Evolutionary conservation across 2,797 vertebrate species (phyloP).

Genomic region (Cryptoprocta ferox): DNA sequence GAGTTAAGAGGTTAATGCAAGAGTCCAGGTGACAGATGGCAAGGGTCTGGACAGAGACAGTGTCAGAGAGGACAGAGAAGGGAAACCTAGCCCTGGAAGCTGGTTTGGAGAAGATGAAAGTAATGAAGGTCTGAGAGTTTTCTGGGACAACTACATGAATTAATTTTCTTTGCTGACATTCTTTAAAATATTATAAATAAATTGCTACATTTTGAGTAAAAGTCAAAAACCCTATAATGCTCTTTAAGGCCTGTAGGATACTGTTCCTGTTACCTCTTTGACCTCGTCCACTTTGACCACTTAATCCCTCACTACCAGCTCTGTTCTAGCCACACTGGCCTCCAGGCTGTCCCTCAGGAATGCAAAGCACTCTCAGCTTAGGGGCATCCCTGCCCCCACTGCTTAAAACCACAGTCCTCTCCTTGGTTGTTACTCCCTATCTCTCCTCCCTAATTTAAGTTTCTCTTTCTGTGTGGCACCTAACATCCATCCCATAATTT

Average conservation of each 20-base stretch:
- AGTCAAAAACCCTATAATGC: background rate
- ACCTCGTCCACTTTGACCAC: background rate
- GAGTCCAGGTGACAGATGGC: background rate
- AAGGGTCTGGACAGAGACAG: background rate
- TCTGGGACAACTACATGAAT: background rate
- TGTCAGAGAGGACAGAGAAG: background rate
- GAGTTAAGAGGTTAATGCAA: background rate
- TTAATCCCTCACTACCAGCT: background rate
- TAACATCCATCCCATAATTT: background rate
- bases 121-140: background rate
- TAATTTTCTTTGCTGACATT: constrained; percentile 1
- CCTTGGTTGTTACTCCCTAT: background rate
- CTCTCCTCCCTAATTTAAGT: background rate
- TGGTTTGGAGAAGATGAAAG: background rate
- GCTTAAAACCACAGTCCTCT: background rate
- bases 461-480: background rate
- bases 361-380: background rate
- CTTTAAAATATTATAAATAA: constrained; percentile 43
- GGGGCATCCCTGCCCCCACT: background rate
- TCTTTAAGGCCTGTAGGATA: background rate
- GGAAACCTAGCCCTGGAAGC: background rate
- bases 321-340: background rate
- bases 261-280: background rate
- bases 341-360: background rate
- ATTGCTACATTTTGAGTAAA: background rate